Percentiles rank a stretch among this genome's conserved stretches.
phyloP scores from a whole-genome alignment of 2,113 vertebrate genomes.

The Pelodiscus sinensis region DNA sequence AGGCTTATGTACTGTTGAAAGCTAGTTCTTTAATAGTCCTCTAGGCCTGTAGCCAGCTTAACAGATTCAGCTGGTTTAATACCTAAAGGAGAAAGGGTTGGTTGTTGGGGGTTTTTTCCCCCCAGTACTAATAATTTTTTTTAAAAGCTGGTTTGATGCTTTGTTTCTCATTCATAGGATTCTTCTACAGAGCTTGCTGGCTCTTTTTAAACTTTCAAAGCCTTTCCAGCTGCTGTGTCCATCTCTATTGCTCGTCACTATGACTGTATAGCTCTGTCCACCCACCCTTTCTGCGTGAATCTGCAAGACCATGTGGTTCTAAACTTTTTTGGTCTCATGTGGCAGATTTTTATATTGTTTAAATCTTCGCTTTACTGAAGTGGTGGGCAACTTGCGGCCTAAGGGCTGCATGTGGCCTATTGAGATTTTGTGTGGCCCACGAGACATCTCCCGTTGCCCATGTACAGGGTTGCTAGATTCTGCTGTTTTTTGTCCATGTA shows the following conservation, averaged over 20 bases:
- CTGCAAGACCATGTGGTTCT: not conserved
- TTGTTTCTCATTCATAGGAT: not conserved
- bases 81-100: not conserved
- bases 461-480: too few species aligned
- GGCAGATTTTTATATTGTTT: not conserved
- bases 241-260: not conserved
- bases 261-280: not conserved
- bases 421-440: too few species aligned
- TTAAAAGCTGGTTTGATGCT: not conserved
- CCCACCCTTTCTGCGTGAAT: not conserved
- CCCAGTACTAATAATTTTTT: not conserved
- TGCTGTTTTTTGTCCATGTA: too few species aligned
- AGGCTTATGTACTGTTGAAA: slow-evolving; percentile 28
- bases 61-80: not conserved
- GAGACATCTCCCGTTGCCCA: too few species aligned
- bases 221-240: rapidly evolving
- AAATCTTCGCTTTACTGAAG: rapidly evolving
- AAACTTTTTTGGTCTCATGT: rapidly evolving
- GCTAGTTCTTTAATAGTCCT: not conserved
- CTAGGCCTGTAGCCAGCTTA: not conserved
- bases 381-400: too few species aligned
- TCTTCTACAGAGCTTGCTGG: not conserved
- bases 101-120: not conserved
- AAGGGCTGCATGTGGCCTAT: too few species aligned
- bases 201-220: rapidly evolving